A percentile compares a stretch with the other conserved stretches of the same genome.
Evolutionary conservation across 2,113 vertebrate genomes (phyloP).

Genomic region (Bos taurus): ARS-UCD2.0 NC_037328.1:139902501-139903000

Average conservation of each 20-base stretch:
- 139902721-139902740: neutral
- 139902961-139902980: neutral
- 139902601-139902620: neutral
- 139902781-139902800: neutral
- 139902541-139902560: neutral
- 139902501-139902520: neutral
- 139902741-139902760: neutral
- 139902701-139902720: neutral
- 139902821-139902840: neutral
- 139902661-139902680: neutral
- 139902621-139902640: neutral
- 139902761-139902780: neutral
- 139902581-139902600: neutral
- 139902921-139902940: neutral
- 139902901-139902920: neutral
- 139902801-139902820: neutral
- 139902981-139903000: neutral
- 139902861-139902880: neutral
- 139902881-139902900: neutral
- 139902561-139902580: neutral
- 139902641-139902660: neutral
- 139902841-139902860: neutral
- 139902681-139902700: neutral
- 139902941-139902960: rapidly evolving
- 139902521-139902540: neutral